These are phyloP conservation scores for Ammodytes marinus DNA, from an alignment of 2,113 vertebrate genomes.

Conservation along the genomic window DNA sequence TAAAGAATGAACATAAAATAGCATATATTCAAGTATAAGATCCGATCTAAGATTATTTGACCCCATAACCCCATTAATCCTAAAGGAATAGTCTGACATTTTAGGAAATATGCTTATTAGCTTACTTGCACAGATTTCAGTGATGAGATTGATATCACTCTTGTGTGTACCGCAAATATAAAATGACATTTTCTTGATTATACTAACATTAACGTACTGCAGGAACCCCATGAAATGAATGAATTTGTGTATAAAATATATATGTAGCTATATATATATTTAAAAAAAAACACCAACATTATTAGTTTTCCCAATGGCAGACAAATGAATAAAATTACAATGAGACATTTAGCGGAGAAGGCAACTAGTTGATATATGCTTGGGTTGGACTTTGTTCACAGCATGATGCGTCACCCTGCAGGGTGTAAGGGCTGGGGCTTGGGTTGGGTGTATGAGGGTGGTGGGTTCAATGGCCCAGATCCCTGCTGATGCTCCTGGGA, in stretches of 20 bases:
- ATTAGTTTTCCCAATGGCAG: neutral
- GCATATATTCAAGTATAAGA: slow-evolving; percentile 3
- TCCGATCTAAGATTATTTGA: neutral
- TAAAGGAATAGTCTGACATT: neutral
- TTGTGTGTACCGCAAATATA: neutral
- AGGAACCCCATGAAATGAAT: neutral
- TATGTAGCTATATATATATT: too few species aligned
- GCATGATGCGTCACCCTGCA: slow-evolving; percentile 42
- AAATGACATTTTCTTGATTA: neutral
- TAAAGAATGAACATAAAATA: neutral
- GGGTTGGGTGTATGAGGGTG: slow-evolving; percentile 20
- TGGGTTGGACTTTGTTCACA: slow-evolving; percentile 33
- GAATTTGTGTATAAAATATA: neutral
- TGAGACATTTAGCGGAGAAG: slow-evolving; percentile 2
- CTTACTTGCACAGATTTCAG: neutral
- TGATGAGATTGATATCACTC: neutral
- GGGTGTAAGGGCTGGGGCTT: slow-evolving; percentile 12
- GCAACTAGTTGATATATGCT: slow-evolving; percentile 24
- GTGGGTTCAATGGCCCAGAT: slow-evolving; percentile 38
- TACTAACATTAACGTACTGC: neutral
- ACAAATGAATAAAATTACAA: neutral
- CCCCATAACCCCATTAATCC: neutral
- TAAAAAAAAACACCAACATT: slow-evolving; percentile 8
- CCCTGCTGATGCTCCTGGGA: slow-evolving; percentile 64
- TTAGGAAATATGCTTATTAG: neutral